Conservation (phyloP, 2,797 vertebrate species). For the Tragelaphus oryx region DNA sequence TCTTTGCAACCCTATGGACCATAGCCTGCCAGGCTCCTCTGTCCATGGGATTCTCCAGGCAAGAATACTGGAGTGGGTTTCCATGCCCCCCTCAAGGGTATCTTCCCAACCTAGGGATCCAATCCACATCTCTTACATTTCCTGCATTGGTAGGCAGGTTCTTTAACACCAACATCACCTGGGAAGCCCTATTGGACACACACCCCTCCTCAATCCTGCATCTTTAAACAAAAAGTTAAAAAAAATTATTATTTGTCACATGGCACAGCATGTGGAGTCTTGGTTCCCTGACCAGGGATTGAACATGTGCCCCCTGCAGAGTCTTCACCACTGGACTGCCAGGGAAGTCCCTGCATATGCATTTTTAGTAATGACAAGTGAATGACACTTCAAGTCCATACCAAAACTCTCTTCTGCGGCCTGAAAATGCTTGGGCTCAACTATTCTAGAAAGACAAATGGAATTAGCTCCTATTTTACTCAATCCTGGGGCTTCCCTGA, state of each 20-base stretch:
- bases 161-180: background rate
- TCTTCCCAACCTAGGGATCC: background rate
- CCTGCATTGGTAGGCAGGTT: background rate
- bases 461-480: background rate
- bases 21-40: no score
- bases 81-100: background rate
- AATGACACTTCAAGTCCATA: background rate
- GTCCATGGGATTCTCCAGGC: no score
- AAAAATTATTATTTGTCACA: background rate
- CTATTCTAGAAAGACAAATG: background rate
- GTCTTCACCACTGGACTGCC: background rate
- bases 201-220: accelerated
- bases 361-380: background rate
- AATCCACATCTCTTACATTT: background rate
- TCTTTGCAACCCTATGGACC: no score
- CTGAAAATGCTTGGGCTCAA: background rate
- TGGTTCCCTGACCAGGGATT: background rate
- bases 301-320: background rate
- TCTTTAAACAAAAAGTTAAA: background rate
- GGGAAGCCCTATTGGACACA: background rate
- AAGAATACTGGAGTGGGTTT: no score
- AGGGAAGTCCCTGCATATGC: background rate
- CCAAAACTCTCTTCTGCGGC: background rate
- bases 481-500: background rate
- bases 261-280: background rate